phyloP scores from a whole-genome alignment of 2,797 vertebrate species.

The Natrix natrix region DNA sequence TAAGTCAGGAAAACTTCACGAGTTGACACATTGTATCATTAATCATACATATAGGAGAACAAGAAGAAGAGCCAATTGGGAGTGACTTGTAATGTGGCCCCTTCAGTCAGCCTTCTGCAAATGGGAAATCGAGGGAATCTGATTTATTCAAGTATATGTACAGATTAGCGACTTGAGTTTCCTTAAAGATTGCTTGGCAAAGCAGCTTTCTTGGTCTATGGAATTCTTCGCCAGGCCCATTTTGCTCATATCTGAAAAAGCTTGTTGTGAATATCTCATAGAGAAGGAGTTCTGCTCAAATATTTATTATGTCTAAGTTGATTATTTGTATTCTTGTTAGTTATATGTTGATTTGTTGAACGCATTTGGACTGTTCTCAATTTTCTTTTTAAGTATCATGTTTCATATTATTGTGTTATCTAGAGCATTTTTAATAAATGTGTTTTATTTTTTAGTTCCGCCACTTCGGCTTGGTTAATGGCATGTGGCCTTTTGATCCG shows the following conservation, averaged over 20 bases:
- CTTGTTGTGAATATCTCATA: background rate
- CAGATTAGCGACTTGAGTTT: background rate
- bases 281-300: background rate
- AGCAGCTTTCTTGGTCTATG: background rate
- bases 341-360: too few species aligned
- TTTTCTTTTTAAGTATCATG: too few species aligned
- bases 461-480: too few species aligned
- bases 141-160: background rate
- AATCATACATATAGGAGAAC: too few species aligned
- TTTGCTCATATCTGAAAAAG: background rate
- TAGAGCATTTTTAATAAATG: slow-evolving; percentile 2
- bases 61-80: background rate
- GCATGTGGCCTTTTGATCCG: too few species aligned
- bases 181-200: background rate
- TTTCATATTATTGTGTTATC: too few species aligned
- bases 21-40: too few species aligned
- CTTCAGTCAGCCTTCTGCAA: background rate
- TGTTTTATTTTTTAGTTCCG: slow-evolving; percentile 78
- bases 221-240: background rate
- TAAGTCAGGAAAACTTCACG: too few species aligned
- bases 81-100: background rate
- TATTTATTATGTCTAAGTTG: too few species aligned
- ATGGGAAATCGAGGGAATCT: background rate
- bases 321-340: too few species aligned
- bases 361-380: too few species aligned